Conservation (phyloP, 2,888 invertebrate genomes). For the Aquatica leii region DNA sequence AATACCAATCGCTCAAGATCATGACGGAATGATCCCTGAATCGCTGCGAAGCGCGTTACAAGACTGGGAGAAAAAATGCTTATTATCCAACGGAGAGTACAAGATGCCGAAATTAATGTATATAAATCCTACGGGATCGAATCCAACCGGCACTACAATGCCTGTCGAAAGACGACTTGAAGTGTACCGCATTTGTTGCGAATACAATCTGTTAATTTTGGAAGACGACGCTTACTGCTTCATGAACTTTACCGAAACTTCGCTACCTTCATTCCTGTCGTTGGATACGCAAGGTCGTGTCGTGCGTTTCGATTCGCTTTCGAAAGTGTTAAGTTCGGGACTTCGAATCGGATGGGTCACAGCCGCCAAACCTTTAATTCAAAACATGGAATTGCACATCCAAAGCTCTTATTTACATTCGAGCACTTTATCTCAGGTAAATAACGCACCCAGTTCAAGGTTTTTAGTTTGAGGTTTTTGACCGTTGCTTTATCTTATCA, state of each 20-base stretch:
- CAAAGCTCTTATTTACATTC: slow-evolving; percentile 74
- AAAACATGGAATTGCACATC: slow-evolving; percentile 73
- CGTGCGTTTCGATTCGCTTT: slow-evolving; percentile 78
- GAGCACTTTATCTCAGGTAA: slow-evolving; percentile 72
- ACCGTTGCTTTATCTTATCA: slow-evolving; percentile 8
- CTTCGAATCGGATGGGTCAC: slow-evolving; percentile 78
- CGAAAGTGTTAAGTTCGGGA: slow-evolving; percentile 77
- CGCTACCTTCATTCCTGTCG: slow-evolving; percentile 73
- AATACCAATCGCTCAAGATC: slow-evolving; percentile 74
- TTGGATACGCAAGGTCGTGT: slow-evolving; percentile 80
- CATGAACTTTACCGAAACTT: slow-evolving; percentile 71
- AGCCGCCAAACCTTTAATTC: slow-evolving; percentile 71
- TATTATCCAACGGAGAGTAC: slow-evolving; percentile 45
- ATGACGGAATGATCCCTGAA: slow-evolving; percentile 71
- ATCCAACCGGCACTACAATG: slow-evolving; percentile 78
- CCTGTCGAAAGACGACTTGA: slow-evolving; percentile 70
- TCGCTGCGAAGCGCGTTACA: slow-evolving; percentile 67
- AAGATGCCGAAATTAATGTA: slow-evolving; percentile 78
- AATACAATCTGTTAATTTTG: slow-evolving; percentile 78
- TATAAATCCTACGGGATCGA: slow-evolving; percentile 78
- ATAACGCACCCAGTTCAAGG: too few species aligned
- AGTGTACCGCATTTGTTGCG: slow-evolving; percentile 78
- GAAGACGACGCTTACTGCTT: slow-evolving; percentile 88
- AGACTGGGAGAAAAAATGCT: slow-evolving; percentile 61
- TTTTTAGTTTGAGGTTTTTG: slow-evolving; percentile 26